Conservation (phyloP, 2,113 vertebrate species). For the Sphyrna mokarran region DNA sequence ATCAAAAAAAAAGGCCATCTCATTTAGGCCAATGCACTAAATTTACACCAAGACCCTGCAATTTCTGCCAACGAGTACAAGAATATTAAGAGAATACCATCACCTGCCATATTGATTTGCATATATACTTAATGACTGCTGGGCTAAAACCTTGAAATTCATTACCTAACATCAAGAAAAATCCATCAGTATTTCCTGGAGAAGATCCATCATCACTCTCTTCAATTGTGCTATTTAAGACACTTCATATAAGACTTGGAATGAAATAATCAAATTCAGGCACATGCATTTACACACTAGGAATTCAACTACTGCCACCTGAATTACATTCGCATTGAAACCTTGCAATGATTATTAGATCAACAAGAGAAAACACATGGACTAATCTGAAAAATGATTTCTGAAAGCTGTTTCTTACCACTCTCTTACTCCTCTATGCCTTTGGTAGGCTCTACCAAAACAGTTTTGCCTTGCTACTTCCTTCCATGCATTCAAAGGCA, state of each 20-base stretch:
- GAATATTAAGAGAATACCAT: neutral
- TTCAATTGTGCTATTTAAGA: neutral
- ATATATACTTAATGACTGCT: neutral
- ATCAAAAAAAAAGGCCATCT: neutral
- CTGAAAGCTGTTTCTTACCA: neutral
- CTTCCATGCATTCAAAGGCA: too few relatives aligned
- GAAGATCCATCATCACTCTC: neutral
- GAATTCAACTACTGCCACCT: neutral
- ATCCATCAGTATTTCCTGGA: neutral
- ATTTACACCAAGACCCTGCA: neutral
- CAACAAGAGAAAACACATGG: neutral
- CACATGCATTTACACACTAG: neutral
- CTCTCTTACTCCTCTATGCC: too few relatives aligned
- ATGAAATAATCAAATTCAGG: neutral
- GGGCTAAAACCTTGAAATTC: neutral
- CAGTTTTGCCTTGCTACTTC: too few relatives aligned
- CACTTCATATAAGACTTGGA: neutral
- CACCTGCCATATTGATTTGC: neutral
- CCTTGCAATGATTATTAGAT: neutral
- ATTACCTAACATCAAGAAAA: neutral
- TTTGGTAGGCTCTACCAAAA: too few relatives aligned
- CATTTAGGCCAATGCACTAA: neutral
- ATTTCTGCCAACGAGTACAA: neutral
- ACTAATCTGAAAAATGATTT: neutral
- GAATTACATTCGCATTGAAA: neutral